These are phyloP conservation scores for Montipora foliosa DNA, from an alignment of 64 coral and sea anemone species.

Conservation along the genomic window DNA sequence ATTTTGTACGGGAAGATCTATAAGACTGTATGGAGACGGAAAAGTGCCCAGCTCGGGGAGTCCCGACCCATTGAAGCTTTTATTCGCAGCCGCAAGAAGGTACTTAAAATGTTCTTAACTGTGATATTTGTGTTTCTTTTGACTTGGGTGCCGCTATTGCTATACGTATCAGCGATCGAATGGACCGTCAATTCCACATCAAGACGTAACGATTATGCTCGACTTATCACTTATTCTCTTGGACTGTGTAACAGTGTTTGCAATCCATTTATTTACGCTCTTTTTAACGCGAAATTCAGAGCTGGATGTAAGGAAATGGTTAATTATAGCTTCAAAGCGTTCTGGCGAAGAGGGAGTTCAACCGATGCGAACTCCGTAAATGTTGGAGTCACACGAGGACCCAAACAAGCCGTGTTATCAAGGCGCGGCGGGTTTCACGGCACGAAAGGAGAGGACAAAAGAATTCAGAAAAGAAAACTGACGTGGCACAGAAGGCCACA, in stretches of 20 bases:
- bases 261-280: conserved; percentile 89
- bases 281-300: conserved; percentile 86
- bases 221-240: conserved; percentile 77
- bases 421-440: conserved; percentile 32
- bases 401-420: background rate
- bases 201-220: conserved; percentile 48
- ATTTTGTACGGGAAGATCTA: conserved; percentile 86
- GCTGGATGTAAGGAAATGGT: conserved; percentile 86
- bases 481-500: background rate
- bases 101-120: conserved; percentile 90
- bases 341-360: background rate
- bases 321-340: background rate
- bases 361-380: background rate
- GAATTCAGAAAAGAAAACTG: background rate
- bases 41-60: conserved; percentile 35
- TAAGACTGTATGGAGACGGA: conserved; percentile 72
- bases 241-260: conserved; percentile 75
- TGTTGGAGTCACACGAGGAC: background rate
- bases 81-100: conserved; percentile 79
- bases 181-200: conserved; percentile 22
- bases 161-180: conserved; percentile 81
- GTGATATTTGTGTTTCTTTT: conserved; percentile 86
- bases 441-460: conserved; percentile 10
- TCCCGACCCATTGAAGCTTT: conserved; percentile 37
- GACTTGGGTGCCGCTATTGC: conserved; percentile 86